phyloP scores from a whole-genome alignment of 2,797 vertebrate genomes.

The Ataeniobius toweri region DNA sequence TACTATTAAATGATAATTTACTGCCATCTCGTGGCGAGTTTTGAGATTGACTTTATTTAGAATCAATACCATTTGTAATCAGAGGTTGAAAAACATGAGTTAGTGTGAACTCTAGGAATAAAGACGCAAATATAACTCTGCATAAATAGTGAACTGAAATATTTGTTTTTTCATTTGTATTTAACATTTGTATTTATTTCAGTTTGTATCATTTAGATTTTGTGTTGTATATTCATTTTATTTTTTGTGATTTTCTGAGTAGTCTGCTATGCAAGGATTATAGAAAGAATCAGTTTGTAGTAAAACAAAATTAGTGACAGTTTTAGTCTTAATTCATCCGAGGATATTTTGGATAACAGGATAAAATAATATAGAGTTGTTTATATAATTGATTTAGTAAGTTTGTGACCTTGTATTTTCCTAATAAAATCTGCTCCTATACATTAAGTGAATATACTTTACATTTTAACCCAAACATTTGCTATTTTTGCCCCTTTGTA shows the following conservation, averaged over 20 bases:
- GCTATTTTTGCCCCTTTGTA: background rate
- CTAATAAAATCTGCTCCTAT: no score
- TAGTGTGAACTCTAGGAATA: background rate
- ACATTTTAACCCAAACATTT: background rate
- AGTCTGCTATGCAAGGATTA: background rate
- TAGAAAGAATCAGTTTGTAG: background rate
- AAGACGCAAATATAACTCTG: background rate
- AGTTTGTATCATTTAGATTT: background rate
- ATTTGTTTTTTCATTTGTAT: background rate
- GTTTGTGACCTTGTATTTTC: background rate
- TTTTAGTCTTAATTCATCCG: background rate
- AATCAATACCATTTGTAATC: background rate
- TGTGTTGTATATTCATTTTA: background rate
- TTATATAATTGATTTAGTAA: background rate
- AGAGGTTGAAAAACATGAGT: background rate
- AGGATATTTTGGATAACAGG: background rate
- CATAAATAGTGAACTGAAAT: background rate
- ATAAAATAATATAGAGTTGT: background rate
- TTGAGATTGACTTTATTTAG: background rate
- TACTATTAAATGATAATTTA: constrained; percentile 15
- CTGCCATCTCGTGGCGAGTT: constrained; percentile 30
- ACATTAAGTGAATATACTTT: background rate
- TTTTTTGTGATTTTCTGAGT: background rate
- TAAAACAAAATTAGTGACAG: background rate
- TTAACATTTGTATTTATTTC: background rate